Evolutionary conservation across 64 coral and sea anemone genomes (phyloP), one percentile per base, ranked within the genome.

Genomic region (Stichodactyla helianthus): DNA sequence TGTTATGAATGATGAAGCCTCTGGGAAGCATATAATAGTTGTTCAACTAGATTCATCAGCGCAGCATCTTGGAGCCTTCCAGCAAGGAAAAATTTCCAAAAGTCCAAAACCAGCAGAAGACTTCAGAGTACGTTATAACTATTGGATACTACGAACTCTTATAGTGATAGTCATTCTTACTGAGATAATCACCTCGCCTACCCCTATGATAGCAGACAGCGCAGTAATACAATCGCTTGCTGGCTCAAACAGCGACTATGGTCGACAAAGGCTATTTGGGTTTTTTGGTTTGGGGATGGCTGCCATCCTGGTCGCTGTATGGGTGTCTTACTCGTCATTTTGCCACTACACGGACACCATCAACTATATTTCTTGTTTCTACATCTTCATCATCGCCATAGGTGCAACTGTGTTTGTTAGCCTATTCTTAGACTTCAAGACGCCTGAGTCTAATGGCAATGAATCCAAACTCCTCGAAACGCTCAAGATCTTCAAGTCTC

Each of bases 111-210:
- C 68, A 12, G 4, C 10, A 10, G 68, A 74, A 11, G 94, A 97
- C 76, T 97, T 97, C 61, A 84, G 94, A 71, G 85, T 97, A 17
- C 71, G 67, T 10, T 97, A 90, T 18, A 97, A 97, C 62, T 88
- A 83, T 54, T 97, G 90, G 94, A 89, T 97, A 60, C 89, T 97
- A 55, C 79, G 90, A 20, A 89, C 91, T 84, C 88, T 97, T 50
- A 50, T 90, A 17, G 68, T 97, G 4, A 97, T 97, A 22, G 85
- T 97, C 12, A 90, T 97, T 82, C 79, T 97, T 19, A 97, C 94
- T 2, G 94, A 97, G 91, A 93, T 97, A 6, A 89, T 97, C 4
- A 97, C 94, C 1, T 93, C 94, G 12, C 94, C 94, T 0, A 97
- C 94, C 10, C 94, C 91, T 0, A 97, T 97, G 94, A 71, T 97